Conservation (phyloP, 2,888 invertebrate species). For the Thymelicus lineola region DNA sequence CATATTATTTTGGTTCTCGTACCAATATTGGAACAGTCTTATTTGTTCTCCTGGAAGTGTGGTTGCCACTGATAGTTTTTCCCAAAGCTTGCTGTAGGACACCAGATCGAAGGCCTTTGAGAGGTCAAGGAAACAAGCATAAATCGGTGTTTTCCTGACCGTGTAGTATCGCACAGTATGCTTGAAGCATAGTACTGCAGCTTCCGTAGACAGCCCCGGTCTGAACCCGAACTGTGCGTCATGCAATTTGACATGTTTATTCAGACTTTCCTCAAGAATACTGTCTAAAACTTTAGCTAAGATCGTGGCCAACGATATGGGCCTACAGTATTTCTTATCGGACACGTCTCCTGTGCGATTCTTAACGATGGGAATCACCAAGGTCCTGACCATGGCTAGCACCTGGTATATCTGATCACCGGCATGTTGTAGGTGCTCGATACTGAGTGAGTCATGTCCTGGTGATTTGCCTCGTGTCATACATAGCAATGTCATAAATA, state of each 20-base stretch:
- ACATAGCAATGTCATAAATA: no score
- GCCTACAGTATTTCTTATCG: slow-evolving; percentile 42
- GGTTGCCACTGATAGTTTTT: slow-evolving; percentile 20
- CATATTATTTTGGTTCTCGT: slow-evolving; percentile 19
- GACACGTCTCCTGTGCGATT: slow-evolving; percentile 42
- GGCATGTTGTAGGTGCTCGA: slow-evolving; percentile 44
- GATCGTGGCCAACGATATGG: slow-evolving; percentile 44
- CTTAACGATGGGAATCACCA: no score
- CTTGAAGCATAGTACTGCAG: no score
- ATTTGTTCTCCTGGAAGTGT: slow-evolving; percentile 15
- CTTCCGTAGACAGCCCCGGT: no score
- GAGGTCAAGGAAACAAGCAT: no score
- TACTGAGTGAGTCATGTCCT: slow-evolving; percentile 41
- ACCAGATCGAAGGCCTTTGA: slow-evolving; percentile 42
- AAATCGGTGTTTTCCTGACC: no score
- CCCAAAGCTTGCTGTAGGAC: slow-evolving; percentile 39
- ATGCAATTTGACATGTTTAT: slow-evolving; percentile 21
- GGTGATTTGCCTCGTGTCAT: slow-evolving; percentile 40
- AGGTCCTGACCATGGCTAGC: no score
- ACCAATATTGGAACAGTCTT: slow-evolving; percentile 16
- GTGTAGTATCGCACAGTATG: no score
- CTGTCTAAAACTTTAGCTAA: slow-evolving; percentile 43
- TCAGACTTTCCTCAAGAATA: slow-evolving; percentile 37
- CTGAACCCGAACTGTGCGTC: no score
- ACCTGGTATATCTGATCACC: no score